Percentiles rank a stretch among this genome's conserved stretches.
These are phyloP conservation scores for Colius striatus DNA, from an alignment of 2,113 vertebrate species.

Conservation along the genomic window DNA sequence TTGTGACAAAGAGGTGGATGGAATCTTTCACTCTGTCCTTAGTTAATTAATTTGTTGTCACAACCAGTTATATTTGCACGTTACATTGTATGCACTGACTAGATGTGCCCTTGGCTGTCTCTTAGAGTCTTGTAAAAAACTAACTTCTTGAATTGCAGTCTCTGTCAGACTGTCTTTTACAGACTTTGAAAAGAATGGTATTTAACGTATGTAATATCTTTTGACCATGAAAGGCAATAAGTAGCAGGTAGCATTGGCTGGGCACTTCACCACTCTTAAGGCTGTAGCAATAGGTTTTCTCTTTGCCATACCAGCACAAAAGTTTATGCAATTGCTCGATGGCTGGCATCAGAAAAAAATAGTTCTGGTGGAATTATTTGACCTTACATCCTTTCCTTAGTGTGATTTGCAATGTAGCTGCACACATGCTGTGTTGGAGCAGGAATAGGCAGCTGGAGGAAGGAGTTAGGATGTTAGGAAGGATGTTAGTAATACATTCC, in stretches of 20 bases:
- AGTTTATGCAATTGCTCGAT: neutral
- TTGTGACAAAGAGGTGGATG: neutral
- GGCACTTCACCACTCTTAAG: neutral
- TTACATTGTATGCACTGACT: neutral
- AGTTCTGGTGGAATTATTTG: neutral
- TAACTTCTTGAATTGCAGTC: neutral
- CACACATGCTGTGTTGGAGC: neutral
- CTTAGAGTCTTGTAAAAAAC: neutral
- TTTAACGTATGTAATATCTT: neutral
- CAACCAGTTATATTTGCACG: accelerated
- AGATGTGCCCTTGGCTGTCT: neutral
- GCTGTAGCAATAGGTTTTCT: neutral
- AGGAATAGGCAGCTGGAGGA: neutral
- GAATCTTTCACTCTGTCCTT: neutral
- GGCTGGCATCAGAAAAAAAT: neutral
- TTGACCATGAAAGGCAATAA: neutral
- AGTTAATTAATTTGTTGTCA: accelerated
- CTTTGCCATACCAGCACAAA: neutral
- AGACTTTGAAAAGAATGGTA: neutral
- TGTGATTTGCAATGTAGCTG: neutral
- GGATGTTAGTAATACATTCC: accelerated
- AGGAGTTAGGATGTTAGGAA: too few species aligned
- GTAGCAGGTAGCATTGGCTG: neutral
- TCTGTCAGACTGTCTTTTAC: neutral
- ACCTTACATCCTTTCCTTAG: accelerated